Conservation (phyloP, 2,113 vertebrate genomes). For the Paraplagusia blochii region DNA sequence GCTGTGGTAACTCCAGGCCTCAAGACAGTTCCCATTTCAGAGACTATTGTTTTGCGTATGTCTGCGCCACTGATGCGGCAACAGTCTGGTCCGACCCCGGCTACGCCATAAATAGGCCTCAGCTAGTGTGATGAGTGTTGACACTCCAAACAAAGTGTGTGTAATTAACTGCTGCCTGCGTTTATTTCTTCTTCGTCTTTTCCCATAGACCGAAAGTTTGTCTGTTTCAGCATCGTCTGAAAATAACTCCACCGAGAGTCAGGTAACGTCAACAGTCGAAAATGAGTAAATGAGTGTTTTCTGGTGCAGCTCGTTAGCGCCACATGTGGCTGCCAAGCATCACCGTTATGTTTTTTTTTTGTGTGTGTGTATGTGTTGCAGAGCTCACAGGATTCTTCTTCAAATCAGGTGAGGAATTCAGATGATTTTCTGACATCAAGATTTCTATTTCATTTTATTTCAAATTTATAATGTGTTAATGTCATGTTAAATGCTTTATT, state of each 20-base stretch:
- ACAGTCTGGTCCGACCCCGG: constrained; percentile 9
- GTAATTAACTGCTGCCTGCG: constrained; percentile 45
- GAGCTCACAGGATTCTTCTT: constrained; percentile 59
- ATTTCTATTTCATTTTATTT: background rate
- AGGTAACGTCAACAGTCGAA: constrained; percentile 35
- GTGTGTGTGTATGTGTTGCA: too few species aligned
- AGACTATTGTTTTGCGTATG: constrained; percentile 32
- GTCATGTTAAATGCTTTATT: background rate
- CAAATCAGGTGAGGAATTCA: constrained; percentile 38
- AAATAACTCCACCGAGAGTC: constrained; percentile 52
- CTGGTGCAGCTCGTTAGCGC: background rate
- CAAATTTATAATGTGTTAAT: background rate
- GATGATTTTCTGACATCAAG: too few species aligned
- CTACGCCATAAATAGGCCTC: constrained; percentile 21
- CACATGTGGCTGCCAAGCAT: background rate
- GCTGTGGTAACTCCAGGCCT: constrained; percentile 32
- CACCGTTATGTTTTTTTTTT: constrained; percentile 4
- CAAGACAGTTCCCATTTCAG: constrained; percentile 26
- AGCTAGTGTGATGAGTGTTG: constrained; percentile 38
- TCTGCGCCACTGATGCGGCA: constrained; percentile 30
- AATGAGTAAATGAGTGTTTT: constrained; percentile 8
- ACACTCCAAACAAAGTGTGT: constrained; percentile 2
- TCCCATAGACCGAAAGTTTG: constrained; percentile 52
- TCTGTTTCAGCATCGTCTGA: constrained; percentile 57
- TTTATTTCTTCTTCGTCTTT: constrained; percentile 20